Evolutionary conservation across 2,888 invertebrate genomes (phyloP).

Genomic region (Lithophane ornitopus): DNA sequence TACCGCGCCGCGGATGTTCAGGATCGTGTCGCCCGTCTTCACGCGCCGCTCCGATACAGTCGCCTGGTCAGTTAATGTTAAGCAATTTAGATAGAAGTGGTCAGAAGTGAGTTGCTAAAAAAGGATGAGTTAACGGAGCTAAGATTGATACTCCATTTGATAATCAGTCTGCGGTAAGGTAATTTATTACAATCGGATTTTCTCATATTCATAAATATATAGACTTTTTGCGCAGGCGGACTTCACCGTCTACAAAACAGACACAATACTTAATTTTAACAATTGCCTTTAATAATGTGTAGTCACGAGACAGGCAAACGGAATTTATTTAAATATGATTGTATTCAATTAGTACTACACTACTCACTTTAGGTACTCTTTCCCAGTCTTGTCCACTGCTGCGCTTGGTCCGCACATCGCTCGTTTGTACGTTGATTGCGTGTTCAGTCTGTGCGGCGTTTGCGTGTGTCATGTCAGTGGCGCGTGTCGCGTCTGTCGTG

Average conservation of each 20-base stretch:
- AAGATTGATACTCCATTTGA: background rate
- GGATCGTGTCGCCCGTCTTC: constrained; percentile 86
- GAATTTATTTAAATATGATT: background rate
- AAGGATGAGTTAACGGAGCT: background rate
- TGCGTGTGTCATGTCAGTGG: constrained; percentile 12
- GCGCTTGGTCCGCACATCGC: constrained; percentile 76
- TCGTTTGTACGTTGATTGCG: constrained; percentile 73
- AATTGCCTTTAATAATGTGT: background rate
- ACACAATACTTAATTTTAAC: background rate
- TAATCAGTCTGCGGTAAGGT: background rate
- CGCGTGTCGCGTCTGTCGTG: constrained; percentile 67
- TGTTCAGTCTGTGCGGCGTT: constrained; percentile 66
- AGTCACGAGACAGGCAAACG: background rate
- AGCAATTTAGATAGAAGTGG: background rate
- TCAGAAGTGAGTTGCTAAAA: background rate
- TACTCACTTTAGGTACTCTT: constrained; percentile 77
- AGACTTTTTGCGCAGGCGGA: background rate
- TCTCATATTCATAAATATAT: too few relatives aligned
- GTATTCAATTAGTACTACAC: background rate
- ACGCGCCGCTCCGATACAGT: constrained; percentile 74
- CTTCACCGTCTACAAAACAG: background rate
- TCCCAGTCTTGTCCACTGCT: constrained; percentile 82
- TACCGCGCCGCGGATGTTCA: constrained; percentile 87
- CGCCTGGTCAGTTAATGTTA: constrained; percentile 27
- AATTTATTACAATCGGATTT: background rate